Conservation (phyloP, 2,113 vertebrate species). For the Galemys pyrenaicus region DNA sequence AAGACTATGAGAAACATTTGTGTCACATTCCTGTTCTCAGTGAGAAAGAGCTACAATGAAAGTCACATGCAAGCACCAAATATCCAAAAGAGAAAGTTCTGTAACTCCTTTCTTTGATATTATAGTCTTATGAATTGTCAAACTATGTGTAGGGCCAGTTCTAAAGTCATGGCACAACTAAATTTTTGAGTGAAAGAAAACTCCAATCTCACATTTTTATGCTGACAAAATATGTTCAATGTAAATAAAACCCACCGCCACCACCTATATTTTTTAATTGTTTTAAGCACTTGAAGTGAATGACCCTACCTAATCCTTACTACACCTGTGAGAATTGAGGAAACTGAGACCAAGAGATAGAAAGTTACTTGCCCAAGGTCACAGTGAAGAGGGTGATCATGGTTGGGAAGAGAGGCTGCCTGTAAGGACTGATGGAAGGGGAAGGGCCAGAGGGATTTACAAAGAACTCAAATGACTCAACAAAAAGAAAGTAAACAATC, state of each 20-base stretch:
- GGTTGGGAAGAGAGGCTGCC: neutral
- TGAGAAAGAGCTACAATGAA: neutral
- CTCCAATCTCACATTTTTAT: neutral
- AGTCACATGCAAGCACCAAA: neutral
- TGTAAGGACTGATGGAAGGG: neutral
- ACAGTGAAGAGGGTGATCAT: neutral
- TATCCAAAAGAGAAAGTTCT: neutral
- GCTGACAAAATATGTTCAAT: neutral
- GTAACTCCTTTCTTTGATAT: neutral
- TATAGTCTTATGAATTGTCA: neutral
- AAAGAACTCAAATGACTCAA: too few species aligned
- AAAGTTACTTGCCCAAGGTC: neutral
- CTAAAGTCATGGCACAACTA: neutral
- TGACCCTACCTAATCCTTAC: neutral
- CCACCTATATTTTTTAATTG: neutral
- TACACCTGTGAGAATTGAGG: neutral
- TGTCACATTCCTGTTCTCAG: neutral
- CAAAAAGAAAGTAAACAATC: too few species aligned
- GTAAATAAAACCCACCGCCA: neutral
- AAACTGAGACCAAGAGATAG: neutral
- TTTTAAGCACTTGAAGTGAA: neutral
- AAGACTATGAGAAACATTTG: neutral
- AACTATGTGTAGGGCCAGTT: neutral
- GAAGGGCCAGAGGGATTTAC: neutral
- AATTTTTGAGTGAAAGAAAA: constrained; percentile 15